Evolutionary conservation across 2,797 vertebrate species (phyloP).

Genomic region (Myotis planiceps): DNA sequence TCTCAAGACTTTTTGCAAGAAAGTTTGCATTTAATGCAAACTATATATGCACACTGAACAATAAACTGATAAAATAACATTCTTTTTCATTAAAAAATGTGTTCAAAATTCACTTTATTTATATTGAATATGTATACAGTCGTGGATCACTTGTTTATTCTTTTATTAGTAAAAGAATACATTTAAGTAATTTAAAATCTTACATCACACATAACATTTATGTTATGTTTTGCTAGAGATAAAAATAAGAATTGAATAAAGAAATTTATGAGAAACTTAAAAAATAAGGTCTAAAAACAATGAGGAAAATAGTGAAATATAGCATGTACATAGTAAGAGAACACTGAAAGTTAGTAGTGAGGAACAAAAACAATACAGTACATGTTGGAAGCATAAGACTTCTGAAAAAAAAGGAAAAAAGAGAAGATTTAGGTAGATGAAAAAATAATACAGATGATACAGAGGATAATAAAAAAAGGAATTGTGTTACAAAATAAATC

Average conservation of each 20-base stretch:
- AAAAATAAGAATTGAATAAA: neutral
- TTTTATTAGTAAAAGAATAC: neutral
- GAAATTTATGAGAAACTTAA: constrained; percentile 5
- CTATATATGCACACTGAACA: neutral
- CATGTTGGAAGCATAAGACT: neutral
- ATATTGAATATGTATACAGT: neutral
- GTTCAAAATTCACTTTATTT: neutral
- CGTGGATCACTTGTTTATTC: neutral
- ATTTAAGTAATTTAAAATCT: neutral
- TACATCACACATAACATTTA: neutral
- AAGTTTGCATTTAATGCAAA: neutral
- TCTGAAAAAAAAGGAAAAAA: neutral
- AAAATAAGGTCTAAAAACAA: neutral
- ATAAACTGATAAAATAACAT: neutral
- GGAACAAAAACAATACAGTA: neutral
- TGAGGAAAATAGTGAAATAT: neutral
- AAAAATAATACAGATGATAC: neutral
- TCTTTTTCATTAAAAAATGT: neutral
- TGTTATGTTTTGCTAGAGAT: neutral
- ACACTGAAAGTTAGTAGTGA: neutral
- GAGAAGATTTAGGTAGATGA: neutral
- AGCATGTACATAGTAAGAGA: neutral
- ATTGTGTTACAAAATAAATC: neutral
- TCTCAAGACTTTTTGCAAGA: neutral
- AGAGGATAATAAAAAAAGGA: neutral